Evolutionary conservation across 2,113 vertebrate species (phyloP).

Genomic region (Ceyx cyanopectus): DNA sequence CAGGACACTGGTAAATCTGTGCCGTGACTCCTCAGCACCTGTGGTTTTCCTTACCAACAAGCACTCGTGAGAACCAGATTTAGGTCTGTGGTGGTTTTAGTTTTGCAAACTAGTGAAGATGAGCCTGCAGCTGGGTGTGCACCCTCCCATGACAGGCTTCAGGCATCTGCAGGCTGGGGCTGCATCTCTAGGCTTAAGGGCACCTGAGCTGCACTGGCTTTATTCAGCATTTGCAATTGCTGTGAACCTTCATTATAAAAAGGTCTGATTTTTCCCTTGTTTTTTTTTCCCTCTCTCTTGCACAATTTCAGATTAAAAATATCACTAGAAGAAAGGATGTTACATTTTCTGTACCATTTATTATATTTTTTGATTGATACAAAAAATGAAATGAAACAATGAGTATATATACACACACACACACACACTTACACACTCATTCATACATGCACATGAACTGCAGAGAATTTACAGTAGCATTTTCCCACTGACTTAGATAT

Average conservation of each 20-base stretch:
- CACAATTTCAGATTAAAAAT: neutral
- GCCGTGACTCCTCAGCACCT: neutral
- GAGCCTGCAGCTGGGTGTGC: rapidly evolving
- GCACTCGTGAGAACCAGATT: rapidly evolving
- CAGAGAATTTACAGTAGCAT: neutral
- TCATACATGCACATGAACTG: neutral
- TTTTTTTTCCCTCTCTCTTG: neutral
- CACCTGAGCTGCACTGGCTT: neutral
- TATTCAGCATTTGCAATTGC: neutral
- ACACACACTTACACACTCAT: neutral
- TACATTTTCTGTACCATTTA: neutral
- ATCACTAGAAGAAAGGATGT: neutral
- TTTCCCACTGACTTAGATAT: neutral
- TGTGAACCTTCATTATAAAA: neutral
- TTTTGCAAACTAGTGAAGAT: neutral
- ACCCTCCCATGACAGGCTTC: neutral
- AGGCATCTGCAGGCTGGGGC: neutral
- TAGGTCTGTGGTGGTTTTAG: neutral
- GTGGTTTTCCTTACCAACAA: neutral
- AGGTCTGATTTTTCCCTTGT: neutral
- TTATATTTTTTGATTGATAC: neutral
- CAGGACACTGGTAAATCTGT: rapidly evolving
- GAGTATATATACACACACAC: neutral
- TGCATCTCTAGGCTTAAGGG: neutral
- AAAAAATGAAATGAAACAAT: neutral